phyloP scores from a whole-genome alignment of 1,140 invertebrate genomes.

The Trichonephila clavipes region DNA sequence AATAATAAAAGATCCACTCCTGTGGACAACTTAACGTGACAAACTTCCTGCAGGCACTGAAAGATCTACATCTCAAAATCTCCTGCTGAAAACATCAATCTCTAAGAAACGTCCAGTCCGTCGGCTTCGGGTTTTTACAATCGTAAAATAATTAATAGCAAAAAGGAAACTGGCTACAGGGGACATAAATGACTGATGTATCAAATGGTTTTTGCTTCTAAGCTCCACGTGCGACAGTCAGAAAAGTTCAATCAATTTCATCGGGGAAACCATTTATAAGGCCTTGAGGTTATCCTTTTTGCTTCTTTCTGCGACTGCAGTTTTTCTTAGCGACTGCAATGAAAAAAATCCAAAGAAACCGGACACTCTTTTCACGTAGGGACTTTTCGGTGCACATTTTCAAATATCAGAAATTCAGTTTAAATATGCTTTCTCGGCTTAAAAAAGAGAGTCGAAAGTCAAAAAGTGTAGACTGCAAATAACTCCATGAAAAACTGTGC shows the following conservation, averaged over 20 bases:
- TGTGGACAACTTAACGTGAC: slow-evolving; percentile 11
- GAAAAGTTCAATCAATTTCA: slow-evolving; percentile 72
- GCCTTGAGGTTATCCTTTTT: slow-evolving; percentile 50
- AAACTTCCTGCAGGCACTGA: slow-evolving; percentile 22
- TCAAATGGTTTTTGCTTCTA: slow-evolving; percentile 65
- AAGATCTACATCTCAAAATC: slow-evolving; percentile 58
- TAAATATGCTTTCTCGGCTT: slow-evolving; percentile 10
- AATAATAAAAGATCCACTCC: background rate
- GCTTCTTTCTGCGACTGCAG: slow-evolving; percentile 46
- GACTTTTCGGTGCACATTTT: background rate
- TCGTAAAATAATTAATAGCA: slow-evolving; percentile 73
- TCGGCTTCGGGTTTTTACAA: slow-evolving; percentile 64
- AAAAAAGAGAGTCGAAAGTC: background rate
- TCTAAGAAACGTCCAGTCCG: slow-evolving; percentile 47
- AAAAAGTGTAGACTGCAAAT: background rate
- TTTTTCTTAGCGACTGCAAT: slow-evolving; percentile 7
- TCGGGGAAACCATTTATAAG: slow-evolving; percentile 70
- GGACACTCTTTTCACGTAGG: background rate
- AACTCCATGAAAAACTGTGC: background rate
- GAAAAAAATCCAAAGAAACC: slow-evolving; percentile 22
- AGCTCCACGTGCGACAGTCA: slow-evolving; percentile 68
- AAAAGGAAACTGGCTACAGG: slow-evolving; percentile 56
- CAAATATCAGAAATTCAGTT: slow-evolving; percentile 15
- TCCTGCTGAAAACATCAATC: slow-evolving; percentile 63
- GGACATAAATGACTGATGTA: slow-evolving; percentile 69